A percentile compares a stretch with the other conserved stretches of the same genome.
phyloP scores from a whole-genome alignment of 2,888 invertebrate species.

The Nomada lathburiana region DNA sequence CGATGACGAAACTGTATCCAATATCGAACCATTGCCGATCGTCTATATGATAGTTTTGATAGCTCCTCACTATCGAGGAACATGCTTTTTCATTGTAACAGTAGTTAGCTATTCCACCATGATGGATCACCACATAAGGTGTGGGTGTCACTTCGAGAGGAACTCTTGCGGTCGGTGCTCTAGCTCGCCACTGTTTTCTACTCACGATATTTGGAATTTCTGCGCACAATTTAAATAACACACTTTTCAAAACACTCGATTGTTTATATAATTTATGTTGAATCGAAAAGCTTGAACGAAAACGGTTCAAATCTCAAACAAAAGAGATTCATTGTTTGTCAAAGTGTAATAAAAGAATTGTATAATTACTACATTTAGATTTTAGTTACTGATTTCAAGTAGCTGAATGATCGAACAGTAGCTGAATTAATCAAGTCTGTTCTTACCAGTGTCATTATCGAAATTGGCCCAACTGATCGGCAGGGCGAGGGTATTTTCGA shows the following conservation, averaged over 20 bases:
- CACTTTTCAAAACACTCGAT: neutral
- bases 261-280: neutral
- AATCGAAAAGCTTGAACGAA: fast-evolving
- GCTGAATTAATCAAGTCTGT: no score
- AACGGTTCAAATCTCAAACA: no score
- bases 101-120: conserved; percentile 79
- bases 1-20: conserved; percentile 85
- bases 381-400: no score
- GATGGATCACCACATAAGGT: conserved; percentile 82
- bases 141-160: conserved; percentile 72
- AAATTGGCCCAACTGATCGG: conserved; percentile 5
- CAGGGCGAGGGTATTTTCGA: conserved; percentile 1
- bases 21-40: conserved; percentile 82
- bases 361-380: no score
- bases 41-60: conserved; percentile 83
- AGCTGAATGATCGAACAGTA: no score
- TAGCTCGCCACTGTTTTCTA: conserved; percentile 81
- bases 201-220: conserved; percentile 77
- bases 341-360: no score
- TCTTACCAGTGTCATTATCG: conserved; percentile 49
- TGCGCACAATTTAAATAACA: conserved; percentile 19
- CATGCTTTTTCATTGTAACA: conserved; percentile 77
- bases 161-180: conserved; percentile 65
- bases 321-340: no score
- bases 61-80: conserved; percentile 77